Conservation (phyloP, 2,797 vertebrate genomes). For the Gouania willdenowi region DNA sequence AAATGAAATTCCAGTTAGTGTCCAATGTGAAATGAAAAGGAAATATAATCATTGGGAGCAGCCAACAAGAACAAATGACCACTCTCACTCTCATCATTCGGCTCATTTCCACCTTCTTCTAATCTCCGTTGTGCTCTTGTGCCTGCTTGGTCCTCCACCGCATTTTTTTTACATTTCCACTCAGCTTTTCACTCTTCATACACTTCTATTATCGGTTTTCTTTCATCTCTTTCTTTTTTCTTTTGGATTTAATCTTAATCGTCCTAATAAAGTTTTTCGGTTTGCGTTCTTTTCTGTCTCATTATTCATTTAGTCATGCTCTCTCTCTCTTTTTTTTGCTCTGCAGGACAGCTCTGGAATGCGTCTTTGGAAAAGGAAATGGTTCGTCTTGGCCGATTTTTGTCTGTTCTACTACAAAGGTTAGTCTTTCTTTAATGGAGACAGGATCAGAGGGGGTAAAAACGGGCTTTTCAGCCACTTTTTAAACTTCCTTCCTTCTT, state of each 20-base stretch:
- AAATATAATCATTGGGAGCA: too few relatives aligned
- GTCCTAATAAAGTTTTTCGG: constrained; percentile 1
- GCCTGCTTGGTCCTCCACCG: neutral
- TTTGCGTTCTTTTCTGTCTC: neutral
- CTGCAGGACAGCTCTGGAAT: constrained; percentile 94
- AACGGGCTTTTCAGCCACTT: too few relatives aligned
- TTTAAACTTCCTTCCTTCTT: too few relatives aligned
- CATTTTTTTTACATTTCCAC: too few relatives aligned
- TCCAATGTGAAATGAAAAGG: too few relatives aligned
- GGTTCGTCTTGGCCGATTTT: constrained; percentile 94
- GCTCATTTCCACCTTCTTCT: constrained; percentile 4
- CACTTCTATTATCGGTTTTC: constrained; percentile 1
- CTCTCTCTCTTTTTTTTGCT: neutral
- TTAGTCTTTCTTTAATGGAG: constrained; percentile 50
- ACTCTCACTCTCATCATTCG: neutral
- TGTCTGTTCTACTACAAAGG: constrained; percentile 99
- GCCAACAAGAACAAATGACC: constrained; percentile 34
- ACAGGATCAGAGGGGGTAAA: neutral
- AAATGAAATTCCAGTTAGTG: too few relatives aligned
- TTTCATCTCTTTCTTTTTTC: constrained; percentile 6
- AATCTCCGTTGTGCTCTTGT: constrained; percentile 1
- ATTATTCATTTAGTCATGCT: constrained; percentile 12
- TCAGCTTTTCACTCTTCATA: neutral
- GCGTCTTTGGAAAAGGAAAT: constrained; percentile 94
- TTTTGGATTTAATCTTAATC: neutral